These are phyloP conservation scores for Cryptus viduatorius DNA, from an alignment of 2,888 invertebrate genomes.

Conservation along the genomic window DNA sequence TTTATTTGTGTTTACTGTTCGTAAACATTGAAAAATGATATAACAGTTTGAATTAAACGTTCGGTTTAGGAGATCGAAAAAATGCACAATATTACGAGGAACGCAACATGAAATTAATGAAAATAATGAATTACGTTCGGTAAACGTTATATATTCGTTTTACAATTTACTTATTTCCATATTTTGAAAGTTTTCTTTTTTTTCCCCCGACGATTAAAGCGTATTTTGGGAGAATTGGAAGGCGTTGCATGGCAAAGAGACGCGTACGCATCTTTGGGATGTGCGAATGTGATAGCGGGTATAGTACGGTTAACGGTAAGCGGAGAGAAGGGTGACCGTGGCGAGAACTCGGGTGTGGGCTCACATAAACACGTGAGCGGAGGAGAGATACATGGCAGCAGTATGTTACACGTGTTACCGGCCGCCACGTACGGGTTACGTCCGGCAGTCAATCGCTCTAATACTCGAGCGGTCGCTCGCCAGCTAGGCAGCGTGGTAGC, in stretches of 20 bases:
- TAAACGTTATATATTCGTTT: no score
- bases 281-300: slow-evolving; percentile 74
- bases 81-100: no score
- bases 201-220: not conserved
- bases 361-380: slow-evolving; percentile 80
- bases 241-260: not conserved
- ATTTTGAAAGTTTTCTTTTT: no score
- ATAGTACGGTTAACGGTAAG: slow-evolving; percentile 19
- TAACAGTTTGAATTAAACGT: not conserved
- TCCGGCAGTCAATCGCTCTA: slow-evolving; percentile 85
- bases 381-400: slow-evolving; percentile 83
- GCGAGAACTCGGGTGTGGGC: slow-evolving; percentile 71
- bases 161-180: no score
- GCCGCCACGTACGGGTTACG: slow-evolving; percentile 84
- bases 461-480: slow-evolving; percentile 80
- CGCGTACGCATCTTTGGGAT: slow-evolving; percentile 68
- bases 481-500: slow-evolving; percentile 70
- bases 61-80: not conserved
- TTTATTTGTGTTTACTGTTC: not conserved
- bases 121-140: no score
- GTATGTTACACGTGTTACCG: slow-evolving; percentile 85
- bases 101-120: no score
- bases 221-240: not conserved
- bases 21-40: not conserved
- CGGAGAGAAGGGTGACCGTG: not conserved